Percentiles rank a stretch among this genome's conserved stretches.
phyloP scores from a whole-genome alignment of 2,797 vertebrate genomes.

The Micrastur ruficollis region DNA sequence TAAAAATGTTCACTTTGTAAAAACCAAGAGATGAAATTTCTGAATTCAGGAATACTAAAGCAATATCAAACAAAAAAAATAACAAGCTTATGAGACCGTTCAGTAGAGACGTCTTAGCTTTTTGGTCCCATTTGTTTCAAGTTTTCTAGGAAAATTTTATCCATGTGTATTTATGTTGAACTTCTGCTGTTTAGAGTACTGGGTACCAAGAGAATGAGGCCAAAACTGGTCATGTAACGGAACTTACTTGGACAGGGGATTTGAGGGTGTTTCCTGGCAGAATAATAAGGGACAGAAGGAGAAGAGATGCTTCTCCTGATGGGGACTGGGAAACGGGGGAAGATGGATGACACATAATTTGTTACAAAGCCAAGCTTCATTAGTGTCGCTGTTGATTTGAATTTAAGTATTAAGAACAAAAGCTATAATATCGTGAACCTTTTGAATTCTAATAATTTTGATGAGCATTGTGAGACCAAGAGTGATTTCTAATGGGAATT shows the following conservation, averaged over 20 bases:
- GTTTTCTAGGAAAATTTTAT: not conserved
- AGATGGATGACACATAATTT: not conserved
- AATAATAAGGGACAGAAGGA: not conserved
- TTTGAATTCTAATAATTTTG: not conserved
- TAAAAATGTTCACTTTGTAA: not conserved
- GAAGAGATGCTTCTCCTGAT: not conserved
- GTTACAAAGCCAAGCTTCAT: not conserved
- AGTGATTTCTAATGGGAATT: not conserved
- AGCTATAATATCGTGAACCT: fast-evolving
- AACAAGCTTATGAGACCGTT: not conserved
- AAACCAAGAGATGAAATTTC: not conserved
- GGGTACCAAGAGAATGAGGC: not conserved
- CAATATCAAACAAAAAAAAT: not conserved
- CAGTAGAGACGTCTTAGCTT: not conserved
- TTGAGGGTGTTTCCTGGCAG: not conserved
- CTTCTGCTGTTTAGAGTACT: not conserved
- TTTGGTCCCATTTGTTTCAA: not conserved
- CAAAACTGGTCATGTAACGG: not conserved
- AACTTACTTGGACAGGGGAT: not conserved
- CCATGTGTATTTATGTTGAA: not conserved
- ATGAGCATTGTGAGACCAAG: not conserved
- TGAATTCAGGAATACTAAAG: not conserved
- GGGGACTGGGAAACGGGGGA: not conserved
- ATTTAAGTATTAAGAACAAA: not conserved
- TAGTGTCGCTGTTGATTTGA: not conserved